Base-by-base conservation (phyloP, 92 coral and sea anemone species). In the Epizoanthus ramosus region DNA sequence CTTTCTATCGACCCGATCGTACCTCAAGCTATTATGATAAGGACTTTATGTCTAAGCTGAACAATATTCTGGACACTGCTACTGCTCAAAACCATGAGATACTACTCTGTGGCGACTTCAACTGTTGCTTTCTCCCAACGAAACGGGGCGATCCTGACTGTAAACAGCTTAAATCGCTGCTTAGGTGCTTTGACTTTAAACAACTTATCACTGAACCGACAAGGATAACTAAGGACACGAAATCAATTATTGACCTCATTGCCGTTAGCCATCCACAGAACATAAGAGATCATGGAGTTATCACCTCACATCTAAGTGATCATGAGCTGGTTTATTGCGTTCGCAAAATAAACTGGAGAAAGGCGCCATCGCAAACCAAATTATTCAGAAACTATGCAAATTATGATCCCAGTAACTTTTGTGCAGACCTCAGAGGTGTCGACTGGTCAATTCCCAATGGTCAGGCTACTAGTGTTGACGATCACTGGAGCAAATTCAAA, bases 51-150 rank as follows among this genome's bases (percentile, higher is more conserved):
- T 8, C 65, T 22, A 67, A 67, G 35, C 35, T 67, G 72, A 37
- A 67, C 35, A 67, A 77, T 77, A 68, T 77, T 77, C 45, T 77
- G 83, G 83, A 57, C 45, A 14, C 22, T 77, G 83, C 70, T 54
- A 57, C 67, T 57, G 83, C 70, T 77, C 68, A 77, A 53, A 53
- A 53, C 22, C 35, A 77, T 15, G 83, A 77, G 45, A 50, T 60
- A 23, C 12, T 57, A 23, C 57, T 77, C 68, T 23, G 50, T 43
- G 83, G 83, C 45, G 83, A 77, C 50, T 57, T 77, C 21, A 77
- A 77, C 58, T 43, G 52, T 74, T 43, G 57, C 57, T 52, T 74
- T 35, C 33, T 74, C 47, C n/a, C 71, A 25, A 21, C 57, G 21
- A 57, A 61, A 60, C 39, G 31, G n/a, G 52, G 12, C 33, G 58